Percentiles rank a stretch among this genome's conserved stretches.
phyloP scores from a whole-genome alignment of 2,888 invertebrate species.

The Emesis furor region DNA sequence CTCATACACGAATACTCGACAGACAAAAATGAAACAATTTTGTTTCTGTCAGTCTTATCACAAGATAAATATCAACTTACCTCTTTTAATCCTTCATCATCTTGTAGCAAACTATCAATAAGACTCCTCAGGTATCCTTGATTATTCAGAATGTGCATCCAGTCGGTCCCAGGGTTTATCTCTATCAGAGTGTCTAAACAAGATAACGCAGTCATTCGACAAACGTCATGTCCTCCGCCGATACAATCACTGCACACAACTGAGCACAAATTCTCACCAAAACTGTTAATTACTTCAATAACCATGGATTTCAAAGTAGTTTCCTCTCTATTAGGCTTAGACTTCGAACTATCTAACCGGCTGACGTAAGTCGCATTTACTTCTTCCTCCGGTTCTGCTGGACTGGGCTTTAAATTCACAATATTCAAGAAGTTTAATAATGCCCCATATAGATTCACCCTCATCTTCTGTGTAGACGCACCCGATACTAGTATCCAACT shows the following conservation, averaged over 20 bases:
- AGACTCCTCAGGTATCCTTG: slow-evolving; percentile 96
- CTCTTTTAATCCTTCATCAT: slow-evolving; percentile 94
- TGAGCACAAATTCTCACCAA: slow-evolving; percentile 96
- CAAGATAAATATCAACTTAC: slow-evolving; percentile 76
- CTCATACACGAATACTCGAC: background rate
- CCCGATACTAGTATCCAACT: slow-evolving; percentile 97
- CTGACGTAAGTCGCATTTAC: slow-evolving; percentile 92
- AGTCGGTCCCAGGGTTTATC: slow-evolving; percentile 94
- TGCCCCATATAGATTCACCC: slow-evolving; percentile 97
- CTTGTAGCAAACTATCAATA: slow-evolving; percentile 95
- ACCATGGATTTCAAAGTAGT: slow-evolving; percentile 87
- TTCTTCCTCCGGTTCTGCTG: slow-evolving; percentile 85
- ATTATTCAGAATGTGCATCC: slow-evolving; percentile 86
- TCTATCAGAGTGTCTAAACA: slow-evolving; percentile 96
- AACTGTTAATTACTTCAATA: slow-evolving; percentile 92
- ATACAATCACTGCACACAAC: slow-evolving; percentile 97
- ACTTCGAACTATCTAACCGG: slow-evolving; percentile 93
- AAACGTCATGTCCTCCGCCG: slow-evolving; percentile 96
- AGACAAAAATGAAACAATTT: too few relatives aligned
- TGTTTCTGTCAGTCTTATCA: too few relatives aligned
- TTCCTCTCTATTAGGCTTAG: slow-evolving; percentile 81
- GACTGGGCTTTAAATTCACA: slow-evolving; percentile 91
- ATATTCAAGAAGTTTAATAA: slow-evolving; percentile 96
- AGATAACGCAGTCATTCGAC: slow-evolving; percentile 97
- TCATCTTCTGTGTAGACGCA: slow-evolving; percentile 96